These are phyloP conservation scores for Leptatherina wallacei DNA, from an alignment of 2,797 vertebrate species.

Conservation along the genomic window DNA sequence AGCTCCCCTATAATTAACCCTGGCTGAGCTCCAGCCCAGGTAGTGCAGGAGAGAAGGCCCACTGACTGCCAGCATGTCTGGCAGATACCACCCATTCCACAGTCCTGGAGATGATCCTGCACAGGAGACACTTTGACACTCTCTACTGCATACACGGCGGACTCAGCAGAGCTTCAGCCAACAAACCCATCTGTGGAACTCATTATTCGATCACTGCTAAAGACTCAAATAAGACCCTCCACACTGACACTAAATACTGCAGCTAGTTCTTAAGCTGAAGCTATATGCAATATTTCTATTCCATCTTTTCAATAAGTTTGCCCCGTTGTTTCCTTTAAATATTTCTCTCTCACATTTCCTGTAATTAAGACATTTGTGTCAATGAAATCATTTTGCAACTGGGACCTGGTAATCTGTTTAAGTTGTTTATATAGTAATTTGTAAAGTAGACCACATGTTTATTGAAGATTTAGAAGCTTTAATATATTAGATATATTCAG, in stretches of 20 bases:
- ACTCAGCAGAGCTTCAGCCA: conserved; percentile 77
- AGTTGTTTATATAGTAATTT: conserved; percentile 19
- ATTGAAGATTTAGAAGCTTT: conserved; percentile 12
- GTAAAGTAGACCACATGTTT: neutral
- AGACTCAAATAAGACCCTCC: conserved; percentile 72
- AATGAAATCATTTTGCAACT: neutral
- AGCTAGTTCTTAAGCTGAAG: conserved; percentile 28
- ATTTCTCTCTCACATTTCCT: conserved; percentile 4
- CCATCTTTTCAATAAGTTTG: conserved; percentile 3
- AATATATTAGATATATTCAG: conserved; percentile 18
- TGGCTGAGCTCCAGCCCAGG: conserved; percentile 86
- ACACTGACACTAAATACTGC: conserved; percentile 42
- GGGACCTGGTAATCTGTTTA: neutral
- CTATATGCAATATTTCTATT: conserved; percentile 8
- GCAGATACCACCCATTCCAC: conserved; percentile 83
- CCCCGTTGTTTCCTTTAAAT: neutral
- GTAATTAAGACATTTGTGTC: neutral
- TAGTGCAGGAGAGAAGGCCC: conserved; percentile 78
- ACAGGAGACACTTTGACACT: conserved; percentile 85
- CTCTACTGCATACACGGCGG: conserved; percentile 70
- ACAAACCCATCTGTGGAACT: conserved; percentile 82
- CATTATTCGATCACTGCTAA: conserved; percentile 80
- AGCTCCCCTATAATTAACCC: conserved; percentile 89
- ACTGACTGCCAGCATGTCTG: conserved; percentile 82
- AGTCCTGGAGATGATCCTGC: conserved; percentile 82